phyloP scores from a whole-genome alignment of 2,113 vertebrate genomes.

The Oceanites oceanicus region DNA sequence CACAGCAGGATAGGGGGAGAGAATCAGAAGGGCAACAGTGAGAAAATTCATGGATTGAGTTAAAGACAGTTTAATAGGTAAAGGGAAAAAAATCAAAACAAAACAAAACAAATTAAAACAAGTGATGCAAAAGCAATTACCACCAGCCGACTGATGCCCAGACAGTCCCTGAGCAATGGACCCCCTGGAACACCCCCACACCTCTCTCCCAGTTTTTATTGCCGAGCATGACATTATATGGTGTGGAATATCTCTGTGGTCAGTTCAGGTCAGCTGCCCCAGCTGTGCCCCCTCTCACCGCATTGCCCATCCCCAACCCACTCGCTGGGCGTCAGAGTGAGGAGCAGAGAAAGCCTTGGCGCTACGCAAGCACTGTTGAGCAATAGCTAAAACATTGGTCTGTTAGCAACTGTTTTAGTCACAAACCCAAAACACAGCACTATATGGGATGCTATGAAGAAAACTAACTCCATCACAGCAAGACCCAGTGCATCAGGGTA shows the following conservation, averaged over 20 bases:
- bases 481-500: neutral
- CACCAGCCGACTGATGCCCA: neutral
- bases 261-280: neutral
- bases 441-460: fast-evolving
- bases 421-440: neutral
- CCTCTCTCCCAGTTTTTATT: neutral
- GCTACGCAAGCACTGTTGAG: neutral
- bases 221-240: neutral
- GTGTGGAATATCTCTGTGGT: neutral
- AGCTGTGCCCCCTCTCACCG: neutral
- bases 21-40: neutral
- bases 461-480: neutral
- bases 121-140: neutral
- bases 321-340: fast-evolving
- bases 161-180: neutral
- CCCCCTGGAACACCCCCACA: neutral
- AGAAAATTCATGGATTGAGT: neutral
- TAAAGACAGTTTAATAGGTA: neutral
- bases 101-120: neutral
- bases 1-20: neutral
- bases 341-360: neutral
- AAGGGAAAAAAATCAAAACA: neutral
- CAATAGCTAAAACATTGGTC: fast-evolving
- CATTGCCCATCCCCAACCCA: neutral
- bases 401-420: neutral